These are phyloP conservation scores for Oryzias javanicus DNA, from an alignment of 2,113 vertebrate species.

Conservation along the genomic window DNA sequence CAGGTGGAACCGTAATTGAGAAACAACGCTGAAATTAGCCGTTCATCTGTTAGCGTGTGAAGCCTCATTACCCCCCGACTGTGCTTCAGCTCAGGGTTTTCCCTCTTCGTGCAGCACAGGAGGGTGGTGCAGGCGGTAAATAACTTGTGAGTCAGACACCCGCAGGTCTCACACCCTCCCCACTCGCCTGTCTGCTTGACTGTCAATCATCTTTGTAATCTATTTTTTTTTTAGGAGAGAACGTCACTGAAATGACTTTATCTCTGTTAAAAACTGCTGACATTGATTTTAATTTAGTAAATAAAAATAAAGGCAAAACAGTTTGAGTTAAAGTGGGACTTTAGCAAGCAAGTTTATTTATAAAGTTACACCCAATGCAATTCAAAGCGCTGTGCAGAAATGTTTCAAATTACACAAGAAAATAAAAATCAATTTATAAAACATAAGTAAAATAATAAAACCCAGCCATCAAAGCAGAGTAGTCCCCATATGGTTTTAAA, in stretches of 20 bases:
- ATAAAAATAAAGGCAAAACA: too few relatives aligned
- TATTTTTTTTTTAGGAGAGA: not conserved
- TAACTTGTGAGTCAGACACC: conserved; percentile 1
- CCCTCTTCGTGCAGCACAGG: not conserved
- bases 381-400: too few relatives aligned
- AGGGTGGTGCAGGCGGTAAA: not conserved
- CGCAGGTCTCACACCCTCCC: not conserved
- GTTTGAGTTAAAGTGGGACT: too few relatives aligned
- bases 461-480: too few relatives aligned
- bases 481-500: too few relatives aligned
- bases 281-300: too few relatives aligned
- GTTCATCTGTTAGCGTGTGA: conserved; percentile 26
- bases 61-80: conserved; percentile 2
- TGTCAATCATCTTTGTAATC: not conserved
- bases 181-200: not conserved
- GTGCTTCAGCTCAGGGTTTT: conserved; percentile 20
- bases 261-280: not conserved
- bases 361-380: too few relatives aligned
- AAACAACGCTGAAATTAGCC: too few relatives aligned
- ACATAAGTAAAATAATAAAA: too few relatives aligned
- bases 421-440: too few relatives aligned
- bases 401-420: too few relatives aligned
- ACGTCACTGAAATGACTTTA: not conserved
- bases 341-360: too few relatives aligned
- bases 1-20: not conserved